Evolutionary conservation across 2,797 vertebrate species (phyloP).

Genomic region (Pyrocephalus nanus): DNA sequence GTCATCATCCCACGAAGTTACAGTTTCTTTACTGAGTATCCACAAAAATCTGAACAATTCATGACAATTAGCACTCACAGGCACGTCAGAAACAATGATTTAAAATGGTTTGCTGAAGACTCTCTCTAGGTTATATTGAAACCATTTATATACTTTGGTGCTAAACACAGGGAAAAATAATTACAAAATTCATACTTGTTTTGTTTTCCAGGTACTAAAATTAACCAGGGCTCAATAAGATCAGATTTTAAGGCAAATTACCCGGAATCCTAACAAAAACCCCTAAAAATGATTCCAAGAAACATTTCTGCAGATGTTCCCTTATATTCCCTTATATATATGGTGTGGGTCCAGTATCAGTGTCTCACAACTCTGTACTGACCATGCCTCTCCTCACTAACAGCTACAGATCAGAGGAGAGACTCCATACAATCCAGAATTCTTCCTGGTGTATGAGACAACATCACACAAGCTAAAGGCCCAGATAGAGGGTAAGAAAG

Average conservation of each 20-base stretch:
- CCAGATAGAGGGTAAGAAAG: not conserved
- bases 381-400: not conserved
- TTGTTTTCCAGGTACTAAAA: not conserved
- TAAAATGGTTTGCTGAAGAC: not conserved
- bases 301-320: not conserved
- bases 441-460: not conserved
- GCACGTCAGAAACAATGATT: not conserved
- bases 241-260: not conserved
- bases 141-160: not conserved
- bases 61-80: not conserved
- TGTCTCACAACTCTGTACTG: not conserved
- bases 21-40: not conserved
- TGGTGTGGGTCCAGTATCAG: not conserved
- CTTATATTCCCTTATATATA: no score
- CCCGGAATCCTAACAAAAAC: not conserved
- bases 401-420: not conserved
- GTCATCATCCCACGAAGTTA: not conserved
- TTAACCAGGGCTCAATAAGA: not conserved
- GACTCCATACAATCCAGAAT: not conserved
- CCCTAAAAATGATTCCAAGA: not conserved
- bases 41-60: not conserved
- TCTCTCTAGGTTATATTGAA: not conserved
- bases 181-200: not conserved
- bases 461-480: not conserved
- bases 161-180: not conserved